A percentile compares a stretch with the other conserved stretches of the same genome.
phyloP scores from a whole-genome alignment of 1,140 invertebrate species.

The Adelges cooleyi region DNA sequence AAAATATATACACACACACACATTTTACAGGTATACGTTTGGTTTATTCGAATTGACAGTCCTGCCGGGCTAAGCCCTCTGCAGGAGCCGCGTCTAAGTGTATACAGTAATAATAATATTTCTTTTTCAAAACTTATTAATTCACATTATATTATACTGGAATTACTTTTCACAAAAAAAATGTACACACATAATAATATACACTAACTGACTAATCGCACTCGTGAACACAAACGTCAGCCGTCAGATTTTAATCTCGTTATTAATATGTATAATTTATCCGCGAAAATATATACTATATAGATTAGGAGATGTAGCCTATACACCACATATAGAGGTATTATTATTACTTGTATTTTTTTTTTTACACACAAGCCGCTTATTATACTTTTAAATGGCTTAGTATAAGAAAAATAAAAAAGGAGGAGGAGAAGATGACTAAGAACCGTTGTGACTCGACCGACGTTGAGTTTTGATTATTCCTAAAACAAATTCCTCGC shows the following conservation, averaged over 20 bases:
- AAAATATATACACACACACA: not conserved
- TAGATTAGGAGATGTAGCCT: too few relatives aligned
- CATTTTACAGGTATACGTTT: not conserved
- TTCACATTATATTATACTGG: too few relatives aligned
- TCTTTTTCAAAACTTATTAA: conserved; percentile 4
- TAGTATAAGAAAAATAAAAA: too few relatives aligned
- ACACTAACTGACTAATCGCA: not conserved
- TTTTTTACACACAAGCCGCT: too few relatives aligned
- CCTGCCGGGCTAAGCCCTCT: not conserved
- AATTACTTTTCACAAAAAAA: not conserved
- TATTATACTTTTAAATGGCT: too few relatives aligned
- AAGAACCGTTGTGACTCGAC: too few relatives aligned
- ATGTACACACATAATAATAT: not conserved
- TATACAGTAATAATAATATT: not conserved
- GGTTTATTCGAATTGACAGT: not conserved
- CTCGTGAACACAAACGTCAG: not conserved
- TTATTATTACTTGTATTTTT: too few relatives aligned
- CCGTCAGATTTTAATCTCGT: conserved; percentile 21
- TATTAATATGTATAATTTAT: not conserved
- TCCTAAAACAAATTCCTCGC: too few relatives aligned
- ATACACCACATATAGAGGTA: too few relatives aligned
- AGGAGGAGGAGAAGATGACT: too few relatives aligned
- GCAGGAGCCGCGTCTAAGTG: not conserved
- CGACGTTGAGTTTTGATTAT: too few relatives aligned
- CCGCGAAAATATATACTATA: too few relatives aligned